phyloP scores from a whole-genome alignment of 2,888 invertebrate species.

The Apamea crenata region DNA sequence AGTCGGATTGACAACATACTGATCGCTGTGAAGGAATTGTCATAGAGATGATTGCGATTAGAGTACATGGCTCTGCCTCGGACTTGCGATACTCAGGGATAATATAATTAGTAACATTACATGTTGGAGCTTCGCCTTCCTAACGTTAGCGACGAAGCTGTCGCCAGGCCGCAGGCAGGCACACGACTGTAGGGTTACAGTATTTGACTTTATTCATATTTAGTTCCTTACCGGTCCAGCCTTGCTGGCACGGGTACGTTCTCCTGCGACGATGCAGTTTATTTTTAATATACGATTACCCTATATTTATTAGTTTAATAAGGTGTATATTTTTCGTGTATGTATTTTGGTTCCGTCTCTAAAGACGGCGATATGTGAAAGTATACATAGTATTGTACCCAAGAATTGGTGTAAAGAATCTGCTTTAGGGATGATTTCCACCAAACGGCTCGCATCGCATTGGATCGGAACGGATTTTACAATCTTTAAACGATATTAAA shows the following conservation, averaged over 20 bases:
- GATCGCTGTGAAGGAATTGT: conserved; percentile 64
- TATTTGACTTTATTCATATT: conserved; percentile 82
- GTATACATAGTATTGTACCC: conserved; percentile 50
- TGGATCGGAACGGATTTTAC: too few species aligned
- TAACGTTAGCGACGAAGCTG: not conserved
- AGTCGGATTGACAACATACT: conserved; percentile 65
- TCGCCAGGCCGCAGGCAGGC: conserved; percentile 39
- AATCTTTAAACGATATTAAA: too few species aligned
- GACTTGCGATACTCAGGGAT: conserved; percentile 36
- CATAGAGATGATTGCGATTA: conserved; percentile 55
- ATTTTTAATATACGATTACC: conserved; percentile 68
- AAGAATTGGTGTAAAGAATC: conserved; percentile 46
- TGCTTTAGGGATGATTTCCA: conserved; percentile 12
- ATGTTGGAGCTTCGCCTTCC: conserved; percentile 22
- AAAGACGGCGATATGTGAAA: conserved; percentile 50
- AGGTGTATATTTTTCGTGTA: conserved; percentile 72
- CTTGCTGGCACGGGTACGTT: conserved; percentile 59
- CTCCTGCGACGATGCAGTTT: conserved; percentile 68
- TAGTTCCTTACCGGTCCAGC: conserved; percentile 77
- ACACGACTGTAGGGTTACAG: conserved; percentile 73
- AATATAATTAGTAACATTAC: conserved; percentile 18
- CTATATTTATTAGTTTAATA: conserved; percentile 70
- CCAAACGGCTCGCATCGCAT: too few species aligned
- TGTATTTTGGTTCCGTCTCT: conserved; percentile 60
- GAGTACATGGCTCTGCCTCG: conserved; percentile 40